Evolutionary conservation across 2,113 vertebrate genomes (phyloP).

Genomic region (Gnathonemus longibarbis): DNA sequence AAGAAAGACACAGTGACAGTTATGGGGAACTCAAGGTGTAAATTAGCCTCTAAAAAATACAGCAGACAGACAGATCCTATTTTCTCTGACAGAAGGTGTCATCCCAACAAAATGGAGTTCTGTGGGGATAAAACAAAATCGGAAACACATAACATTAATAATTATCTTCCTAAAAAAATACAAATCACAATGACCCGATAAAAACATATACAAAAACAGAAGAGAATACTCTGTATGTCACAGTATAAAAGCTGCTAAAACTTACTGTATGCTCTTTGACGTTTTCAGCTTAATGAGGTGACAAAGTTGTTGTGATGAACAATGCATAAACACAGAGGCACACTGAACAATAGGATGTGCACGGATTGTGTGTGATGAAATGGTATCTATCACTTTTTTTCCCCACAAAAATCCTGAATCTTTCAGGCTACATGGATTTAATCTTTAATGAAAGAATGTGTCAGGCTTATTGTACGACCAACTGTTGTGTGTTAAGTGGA

Average conservation of each 20-base stretch:
- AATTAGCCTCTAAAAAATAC: slow-evolving; percentile 24
- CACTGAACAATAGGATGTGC: neutral
- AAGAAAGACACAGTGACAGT: slow-evolving; percentile 24
- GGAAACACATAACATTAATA: slow-evolving; percentile 24
- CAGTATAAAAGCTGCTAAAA: neutral
- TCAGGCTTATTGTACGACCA: neutral
- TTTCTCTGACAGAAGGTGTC: slow-evolving; percentile 27
- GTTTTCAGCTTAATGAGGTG: slow-evolving; percentile 24
- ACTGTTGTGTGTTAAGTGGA: neutral
- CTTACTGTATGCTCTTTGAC: slow-evolving; percentile 7
- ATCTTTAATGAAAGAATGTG: neutral
- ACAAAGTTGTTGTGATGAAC: neutral
- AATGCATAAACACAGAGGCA: neutral
- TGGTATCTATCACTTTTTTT: neutral
- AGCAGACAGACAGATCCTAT: slow-evolving; percentile 21
- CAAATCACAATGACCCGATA: neutral
- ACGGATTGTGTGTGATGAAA: neutral
- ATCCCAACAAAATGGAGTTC: slow-evolving; percentile 24
- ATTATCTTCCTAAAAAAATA: slow-evolving; percentile 19
- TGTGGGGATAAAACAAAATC: slow-evolving; percentile 19
- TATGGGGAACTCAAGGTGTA: slow-evolving; percentile 22
- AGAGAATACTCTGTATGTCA: neutral
- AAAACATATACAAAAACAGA: neutral
- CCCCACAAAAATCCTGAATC: neutral
- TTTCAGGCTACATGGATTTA: neutral